phyloP scores from a whole-genome alignment of 2,797 vertebrate genomes.

The Falco cherrug region DNA sequence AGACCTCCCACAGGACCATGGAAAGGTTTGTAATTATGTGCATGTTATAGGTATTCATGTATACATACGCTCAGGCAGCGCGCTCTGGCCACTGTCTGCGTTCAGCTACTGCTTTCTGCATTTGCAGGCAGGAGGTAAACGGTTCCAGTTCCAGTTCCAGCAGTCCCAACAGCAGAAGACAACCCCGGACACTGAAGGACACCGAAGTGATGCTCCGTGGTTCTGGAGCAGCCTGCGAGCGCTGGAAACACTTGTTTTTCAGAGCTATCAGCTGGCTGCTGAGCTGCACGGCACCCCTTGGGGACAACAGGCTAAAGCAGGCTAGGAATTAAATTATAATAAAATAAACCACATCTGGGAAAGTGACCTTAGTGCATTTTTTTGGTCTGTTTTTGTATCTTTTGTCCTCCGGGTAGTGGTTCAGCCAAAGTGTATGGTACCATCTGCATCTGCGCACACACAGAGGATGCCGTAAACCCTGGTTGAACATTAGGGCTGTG shows the following conservation, averaged over 20 bases:
- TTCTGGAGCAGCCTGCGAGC: not conserved
- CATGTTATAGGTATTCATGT: not conserved
- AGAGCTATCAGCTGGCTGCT: not conserved
- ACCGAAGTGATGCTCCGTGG: not conserved
- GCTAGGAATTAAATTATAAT: not conserved
- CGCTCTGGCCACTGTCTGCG: not conserved
- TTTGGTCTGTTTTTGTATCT: not conserved
- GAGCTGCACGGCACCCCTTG: not conserved
- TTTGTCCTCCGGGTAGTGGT: not conserved
- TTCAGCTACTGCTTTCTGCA: not conserved
- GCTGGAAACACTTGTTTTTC: not conserved
- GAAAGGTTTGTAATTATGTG: not conserved
- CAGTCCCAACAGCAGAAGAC: not conserved
- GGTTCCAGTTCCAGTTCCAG: not conserved
- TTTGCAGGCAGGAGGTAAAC: not conserved
- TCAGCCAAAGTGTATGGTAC: not conserved
- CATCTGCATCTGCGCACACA: not conserved
- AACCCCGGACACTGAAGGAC: not conserved
- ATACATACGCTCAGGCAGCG: fast-evolving
- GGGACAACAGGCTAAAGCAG: not conserved
- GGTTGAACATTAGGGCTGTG: not conserved
- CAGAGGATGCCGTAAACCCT: not conserved
- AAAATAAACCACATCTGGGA: slow-evolving; percentile 39
- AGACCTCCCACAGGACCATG: not conserved
- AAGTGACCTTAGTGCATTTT: not conserved